phyloP scores from a whole-genome alignment of 2,113 vertebrate genomes.

The Gnathonemus longibarbis region DNA sequence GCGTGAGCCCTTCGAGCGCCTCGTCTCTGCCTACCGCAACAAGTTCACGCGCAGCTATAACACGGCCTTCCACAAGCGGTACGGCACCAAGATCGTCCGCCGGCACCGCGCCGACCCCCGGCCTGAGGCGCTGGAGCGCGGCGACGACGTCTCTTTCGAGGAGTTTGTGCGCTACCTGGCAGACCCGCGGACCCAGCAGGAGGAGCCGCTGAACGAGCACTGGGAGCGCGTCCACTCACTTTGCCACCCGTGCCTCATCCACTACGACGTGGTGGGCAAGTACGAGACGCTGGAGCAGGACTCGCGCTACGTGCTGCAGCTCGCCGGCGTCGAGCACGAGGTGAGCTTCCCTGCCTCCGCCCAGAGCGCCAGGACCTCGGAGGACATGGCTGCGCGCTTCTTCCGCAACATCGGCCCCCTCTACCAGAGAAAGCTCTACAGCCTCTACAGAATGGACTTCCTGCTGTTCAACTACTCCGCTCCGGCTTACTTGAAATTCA shows the following conservation, averaged over 20 bases:
- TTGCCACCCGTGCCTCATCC: constrained; percentile 87
- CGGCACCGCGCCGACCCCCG: constrained; percentile 69
- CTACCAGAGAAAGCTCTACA: constrained; percentile 84
- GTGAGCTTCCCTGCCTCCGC: constrained; percentile 71
- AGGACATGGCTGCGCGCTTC: constrained; percentile 70
- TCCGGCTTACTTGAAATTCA: constrained; percentile 73
- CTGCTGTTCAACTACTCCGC: constrained; percentile 90
- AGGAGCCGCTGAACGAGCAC: constrained; percentile 89
- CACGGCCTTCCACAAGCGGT: constrained; percentile 82
- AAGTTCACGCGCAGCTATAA: constrained; percentile 85
- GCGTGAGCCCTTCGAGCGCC: constrained; percentile 85
- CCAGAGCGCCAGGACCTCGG: constrained; percentile 67
- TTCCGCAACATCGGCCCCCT: constrained; percentile 82
- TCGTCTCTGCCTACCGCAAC: constrained; percentile 89
- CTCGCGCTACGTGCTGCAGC: constrained; percentile 77
- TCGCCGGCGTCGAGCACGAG: constrained; percentile 61
- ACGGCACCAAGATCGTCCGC: constrained; percentile 80
- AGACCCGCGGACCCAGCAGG: constrained; percentile 76
- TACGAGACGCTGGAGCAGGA: constrained; percentile 92
- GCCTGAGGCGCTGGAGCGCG: constrained; percentile 64
- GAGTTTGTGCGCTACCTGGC: constrained; percentile 91
- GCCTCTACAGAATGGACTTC: constrained; percentile 94
- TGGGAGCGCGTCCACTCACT: constrained; percentile 88
- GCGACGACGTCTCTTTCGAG: constrained; percentile 80
- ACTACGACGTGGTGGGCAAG: constrained; percentile 87